Evolutionary conservation across 2,888 invertebrate genomes (phyloP).

Genomic region (Marasmarcha lunaedactyla): DNA sequence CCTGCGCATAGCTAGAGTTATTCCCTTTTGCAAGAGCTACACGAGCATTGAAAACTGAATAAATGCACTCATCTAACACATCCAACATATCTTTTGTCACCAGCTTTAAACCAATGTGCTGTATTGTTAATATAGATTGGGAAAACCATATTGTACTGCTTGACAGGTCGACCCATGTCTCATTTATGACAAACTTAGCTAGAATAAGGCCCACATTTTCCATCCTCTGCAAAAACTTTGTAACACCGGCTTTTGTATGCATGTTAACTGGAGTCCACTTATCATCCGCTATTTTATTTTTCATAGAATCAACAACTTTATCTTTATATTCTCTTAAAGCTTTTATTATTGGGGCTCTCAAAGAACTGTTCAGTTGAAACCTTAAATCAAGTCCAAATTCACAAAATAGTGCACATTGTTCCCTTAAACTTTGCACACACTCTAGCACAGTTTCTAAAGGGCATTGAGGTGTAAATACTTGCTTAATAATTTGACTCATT

Average conservation of each 20-base stretch:
- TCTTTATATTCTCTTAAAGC: conserved; percentile 83
- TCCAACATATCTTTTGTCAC: conserved; percentile 80
- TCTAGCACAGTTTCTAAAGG: conserved; percentile 86
- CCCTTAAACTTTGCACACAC: conserved; percentile 84
- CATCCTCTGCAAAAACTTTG: conserved; percentile 79
- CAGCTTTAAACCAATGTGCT: conserved; percentile 82
- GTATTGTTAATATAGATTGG: conserved; percentile 78
- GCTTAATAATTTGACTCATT: conserved; percentile 84
- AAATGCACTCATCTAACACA: conserved; percentile 78
- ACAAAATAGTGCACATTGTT: conserved; percentile 73
- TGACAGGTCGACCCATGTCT: conserved; percentile 80
- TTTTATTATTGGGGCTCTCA: conserved; percentile 81
- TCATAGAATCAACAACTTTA: conserved; percentile 85
- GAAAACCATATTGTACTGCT: conserved; percentile 85
- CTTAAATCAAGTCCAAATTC: conserved; percentile 89
- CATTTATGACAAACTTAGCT: conserved; percentile 73
- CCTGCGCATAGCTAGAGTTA: conserved; percentile 60
- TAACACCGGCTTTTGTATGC: conserved; percentile 77
- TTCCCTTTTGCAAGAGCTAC: conserved; percentile 66
- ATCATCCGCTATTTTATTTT: conserved; percentile 82
- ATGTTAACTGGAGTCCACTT: conserved; percentile 88
- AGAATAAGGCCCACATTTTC: conserved; percentile 76
- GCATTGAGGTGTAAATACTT: conserved; percentile 91
- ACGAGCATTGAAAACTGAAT: conserved; percentile 81
- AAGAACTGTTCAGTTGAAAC: conserved; percentile 89